Conservation (phyloP, 2,888 invertebrate species). For the Caenorhabditis panamensis region DNA sequence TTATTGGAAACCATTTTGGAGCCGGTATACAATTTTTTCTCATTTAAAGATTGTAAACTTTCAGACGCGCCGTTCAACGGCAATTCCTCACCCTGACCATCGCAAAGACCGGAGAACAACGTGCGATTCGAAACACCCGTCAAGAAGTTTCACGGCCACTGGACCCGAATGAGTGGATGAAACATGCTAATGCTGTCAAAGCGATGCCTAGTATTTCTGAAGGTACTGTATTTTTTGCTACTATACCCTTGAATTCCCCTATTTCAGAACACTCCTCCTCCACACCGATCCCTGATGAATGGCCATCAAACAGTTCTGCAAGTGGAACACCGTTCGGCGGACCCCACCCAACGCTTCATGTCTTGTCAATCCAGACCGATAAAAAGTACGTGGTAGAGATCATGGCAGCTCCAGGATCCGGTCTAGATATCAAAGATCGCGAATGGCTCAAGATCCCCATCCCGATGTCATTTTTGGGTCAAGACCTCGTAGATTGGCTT, state of each 20-base stretch:
- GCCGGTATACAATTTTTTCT: not conserved
- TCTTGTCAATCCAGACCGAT: not conserved
- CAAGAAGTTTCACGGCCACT: slow-evolving; percentile 28
- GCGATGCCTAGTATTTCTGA: slow-evolving; percentile 41
- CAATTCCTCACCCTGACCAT: slow-evolving; percentile 24
- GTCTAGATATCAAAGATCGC: slow-evolving; percentile 37
- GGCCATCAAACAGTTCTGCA: slow-evolving; percentile 41
- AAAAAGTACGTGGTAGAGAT: slow-evolving; percentile 34
- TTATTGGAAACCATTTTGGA: no score
- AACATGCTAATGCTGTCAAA: slow-evolving; percentile 36
- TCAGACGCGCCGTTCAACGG: slow-evolving; percentile 9
- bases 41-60: not conserved
- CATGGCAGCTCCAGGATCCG: slow-evolving; percentile 39
- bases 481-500: slow-evolving; percentile 30
- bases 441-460: slow-evolving; percentile 33
- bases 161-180: slow-evolving; percentile 51
- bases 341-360: not conserved
- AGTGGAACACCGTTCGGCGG: slow-evolving; percentile 51
- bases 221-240: not conserved
- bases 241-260: not conserved
- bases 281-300: slow-evolving; percentile 47
- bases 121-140: slow-evolving; percentile 28
- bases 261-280: slow-evolving; percentile 29
- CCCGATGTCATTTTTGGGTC: slow-evolving; percentile 28
- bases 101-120: slow-evolving; percentile 5